These are phyloP conservation scores for Drosophila peninsularis DNA, from an alignment of 2,888 invertebrate genomes.

Conservation along the genomic window DNA sequence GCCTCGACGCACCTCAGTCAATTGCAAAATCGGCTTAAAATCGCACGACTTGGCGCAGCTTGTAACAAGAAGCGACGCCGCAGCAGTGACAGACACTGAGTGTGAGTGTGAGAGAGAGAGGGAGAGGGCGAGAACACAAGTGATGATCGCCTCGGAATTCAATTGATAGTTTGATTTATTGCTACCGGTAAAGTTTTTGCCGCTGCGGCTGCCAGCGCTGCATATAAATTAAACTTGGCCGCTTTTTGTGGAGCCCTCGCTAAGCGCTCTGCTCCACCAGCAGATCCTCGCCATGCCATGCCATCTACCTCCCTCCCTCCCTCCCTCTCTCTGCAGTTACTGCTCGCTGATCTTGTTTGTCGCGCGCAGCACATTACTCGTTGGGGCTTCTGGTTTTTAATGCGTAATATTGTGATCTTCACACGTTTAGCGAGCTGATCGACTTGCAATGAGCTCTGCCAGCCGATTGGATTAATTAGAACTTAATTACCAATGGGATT, in stretches of 20 bases:
- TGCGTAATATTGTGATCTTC: constrained; percentile 61
- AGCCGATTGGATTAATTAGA: constrained; percentile 21
- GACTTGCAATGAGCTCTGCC: constrained; percentile 9
- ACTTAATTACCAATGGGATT: constrained; percentile 1
- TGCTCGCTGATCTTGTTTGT: constrained; percentile 81
- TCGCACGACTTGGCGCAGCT: constrained; percentile 66
- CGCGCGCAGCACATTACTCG: constrained; percentile 73
- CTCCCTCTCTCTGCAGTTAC: constrained; percentile 24
- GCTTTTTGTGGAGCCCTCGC: constrained; percentile 51
- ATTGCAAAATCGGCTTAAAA: constrained; percentile 79
- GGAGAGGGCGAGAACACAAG: constrained; percentile 53
- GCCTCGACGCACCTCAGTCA: constrained; percentile 74
- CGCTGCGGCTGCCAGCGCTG: constrained; percentile 51
- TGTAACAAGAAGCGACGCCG: constrained; percentile 74
- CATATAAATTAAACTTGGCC: constrained; percentile 77
- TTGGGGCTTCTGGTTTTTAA: constrained; percentile 80
- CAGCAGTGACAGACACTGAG: constrained; percentile 12
- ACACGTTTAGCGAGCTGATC: constrained; percentile 36
- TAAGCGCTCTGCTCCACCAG: constrained; percentile 24
- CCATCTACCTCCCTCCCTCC: too few species aligned
- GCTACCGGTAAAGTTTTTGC: constrained; percentile 81
- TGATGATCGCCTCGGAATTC: constrained; percentile 83
- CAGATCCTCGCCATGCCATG: not conserved
- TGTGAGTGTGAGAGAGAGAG: not conserved
- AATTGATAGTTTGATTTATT: constrained; percentile 85